Percentiles rank a stretch among this genome's conserved stretches.
phyloP scores from a whole-genome alignment of 2,797 vertebrate genomes.

The Macropus fuliginosus region DNA sequence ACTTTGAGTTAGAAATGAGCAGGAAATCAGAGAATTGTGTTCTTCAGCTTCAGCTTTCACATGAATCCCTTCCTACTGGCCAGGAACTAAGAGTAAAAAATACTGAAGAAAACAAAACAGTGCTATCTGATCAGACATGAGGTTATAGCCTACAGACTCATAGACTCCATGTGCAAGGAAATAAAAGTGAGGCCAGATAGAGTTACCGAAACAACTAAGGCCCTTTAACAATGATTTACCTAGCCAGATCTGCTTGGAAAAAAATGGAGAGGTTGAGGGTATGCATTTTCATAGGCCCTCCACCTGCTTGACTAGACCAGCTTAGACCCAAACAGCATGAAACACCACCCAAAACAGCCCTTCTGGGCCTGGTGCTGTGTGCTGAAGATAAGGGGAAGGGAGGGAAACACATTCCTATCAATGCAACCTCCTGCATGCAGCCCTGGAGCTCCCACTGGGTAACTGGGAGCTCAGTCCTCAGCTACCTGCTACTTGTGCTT shows the following conservation, averaged over 20 bases:
- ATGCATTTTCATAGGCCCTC: background rate
- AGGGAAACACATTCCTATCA: slow-evolving; percentile 16
- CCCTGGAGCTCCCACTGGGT: background rate
- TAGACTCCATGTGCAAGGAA: background rate
- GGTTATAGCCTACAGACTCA: slow-evolving; percentile 7
- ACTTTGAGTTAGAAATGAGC: background rate
- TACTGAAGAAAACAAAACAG: slow-evolving; percentile 9
- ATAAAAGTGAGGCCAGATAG: slow-evolving; percentile 15
- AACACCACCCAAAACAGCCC: background rate
- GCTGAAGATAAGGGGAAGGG: slow-evolving; percentile 56
- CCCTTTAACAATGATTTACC: background rate
- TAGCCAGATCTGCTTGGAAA: background rate
- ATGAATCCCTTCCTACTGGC: background rate
- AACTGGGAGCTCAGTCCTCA: background rate
- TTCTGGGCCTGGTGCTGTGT: slow-evolving; percentile 26
- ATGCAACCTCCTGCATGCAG: background rate
- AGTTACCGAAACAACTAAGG: slow-evolving; percentile 6
- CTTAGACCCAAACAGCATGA: slow-evolving; percentile 1
- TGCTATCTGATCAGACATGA: background rate
- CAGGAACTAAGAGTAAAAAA: background rate
- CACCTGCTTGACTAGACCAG: slow-evolving; percentile 17
- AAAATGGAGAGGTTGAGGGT: background rate
- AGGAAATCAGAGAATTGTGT: background rate
- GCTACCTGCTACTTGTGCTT: background rate
- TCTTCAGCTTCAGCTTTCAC: slow-evolving; percentile 11